Evolutionary conservation across 2,888 invertebrate genomes (phyloP).

Genomic region (Epinotia ramella): DNA sequence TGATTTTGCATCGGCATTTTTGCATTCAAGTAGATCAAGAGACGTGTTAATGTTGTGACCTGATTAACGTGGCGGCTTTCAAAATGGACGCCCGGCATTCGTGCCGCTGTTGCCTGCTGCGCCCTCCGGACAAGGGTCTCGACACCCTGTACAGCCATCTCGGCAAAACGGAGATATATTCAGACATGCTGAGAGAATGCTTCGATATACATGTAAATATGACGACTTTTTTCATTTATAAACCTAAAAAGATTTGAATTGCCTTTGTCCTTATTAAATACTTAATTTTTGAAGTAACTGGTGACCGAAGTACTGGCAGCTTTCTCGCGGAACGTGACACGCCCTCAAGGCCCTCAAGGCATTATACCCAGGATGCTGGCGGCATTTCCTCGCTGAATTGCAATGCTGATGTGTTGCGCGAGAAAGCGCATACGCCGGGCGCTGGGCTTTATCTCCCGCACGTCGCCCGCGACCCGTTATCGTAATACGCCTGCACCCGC

Average conservation of each 20-base stretch:
- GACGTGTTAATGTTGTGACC: background rate
- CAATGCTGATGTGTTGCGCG: no score
- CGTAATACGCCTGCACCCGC: no score
- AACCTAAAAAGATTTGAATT: background rate
- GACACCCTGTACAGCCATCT: constrained; percentile 62
- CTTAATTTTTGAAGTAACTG: no score
- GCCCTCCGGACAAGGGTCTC: constrained; percentile 71
- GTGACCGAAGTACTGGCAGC: no score
- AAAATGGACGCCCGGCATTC: constrained; percentile 58
- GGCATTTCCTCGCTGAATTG: no score
- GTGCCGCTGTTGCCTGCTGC: constrained; percentile 71
- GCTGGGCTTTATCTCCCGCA: no score
- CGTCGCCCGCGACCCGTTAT: no score
- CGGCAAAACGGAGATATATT: constrained; percentile 70
- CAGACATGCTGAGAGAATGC: constrained; percentile 76
- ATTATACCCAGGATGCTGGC: no score
- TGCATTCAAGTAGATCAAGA: background rate
- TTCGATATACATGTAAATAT: constrained; percentile 74
- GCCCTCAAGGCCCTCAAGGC: no score
- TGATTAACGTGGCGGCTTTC: background rate
- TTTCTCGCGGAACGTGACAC: no score
- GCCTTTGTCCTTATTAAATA: no score
- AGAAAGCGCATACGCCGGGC: no score
- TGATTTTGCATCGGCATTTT: background rate
- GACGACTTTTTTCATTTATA: background rate